Conservation (phyloP, 2,113 vertebrate genomes). For the Actinemys pallida region DNA sequence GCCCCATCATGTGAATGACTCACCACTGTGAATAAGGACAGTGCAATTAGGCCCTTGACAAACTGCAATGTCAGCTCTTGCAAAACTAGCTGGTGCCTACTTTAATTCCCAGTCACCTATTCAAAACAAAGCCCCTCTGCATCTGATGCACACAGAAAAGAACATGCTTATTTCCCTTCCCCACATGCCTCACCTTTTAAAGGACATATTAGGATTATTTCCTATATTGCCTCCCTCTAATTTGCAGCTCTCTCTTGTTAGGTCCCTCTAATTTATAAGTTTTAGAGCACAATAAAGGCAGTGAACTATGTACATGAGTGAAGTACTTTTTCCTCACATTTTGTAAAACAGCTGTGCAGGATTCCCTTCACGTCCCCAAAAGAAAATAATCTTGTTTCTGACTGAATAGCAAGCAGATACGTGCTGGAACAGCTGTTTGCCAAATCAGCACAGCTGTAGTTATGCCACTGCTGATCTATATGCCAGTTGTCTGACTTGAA, state of each 20-base stretch:
- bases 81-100: background rate
- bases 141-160: background rate
- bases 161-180: background rate
- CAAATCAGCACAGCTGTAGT: background rate
- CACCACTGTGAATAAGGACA: background rate
- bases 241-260: background rate
- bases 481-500: background rate
- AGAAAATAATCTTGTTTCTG: background rate
- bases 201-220: background rate
- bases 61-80: background rate
- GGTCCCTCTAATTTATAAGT: background rate
- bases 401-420: background rate
- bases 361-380: background rate
- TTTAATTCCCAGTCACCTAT: background rate
- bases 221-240: background rate
- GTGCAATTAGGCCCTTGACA: background rate
- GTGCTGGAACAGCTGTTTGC: background rate
- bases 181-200: background rate
- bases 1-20: constrained; percentile 3
- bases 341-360: background rate
- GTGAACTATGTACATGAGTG: background rate
- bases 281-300: background rate
- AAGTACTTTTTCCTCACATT: background rate
- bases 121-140: background rate
- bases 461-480: background rate